Evolutionary conservation across 2,888 invertebrate genomes (phyloP).

Genomic region (Ophion ellenae): DNA sequence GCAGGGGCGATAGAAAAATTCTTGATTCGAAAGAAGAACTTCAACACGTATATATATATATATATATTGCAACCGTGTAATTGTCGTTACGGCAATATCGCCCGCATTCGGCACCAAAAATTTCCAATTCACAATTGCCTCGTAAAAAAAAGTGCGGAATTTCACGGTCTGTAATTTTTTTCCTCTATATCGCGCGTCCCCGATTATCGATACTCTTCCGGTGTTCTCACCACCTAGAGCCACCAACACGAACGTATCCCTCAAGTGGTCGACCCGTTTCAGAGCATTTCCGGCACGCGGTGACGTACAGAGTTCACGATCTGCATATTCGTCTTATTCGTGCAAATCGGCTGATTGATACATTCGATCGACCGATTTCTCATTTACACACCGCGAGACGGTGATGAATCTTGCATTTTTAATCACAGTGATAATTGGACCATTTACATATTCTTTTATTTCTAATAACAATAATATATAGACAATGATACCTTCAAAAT

Average conservation of each 20-base stretch:
- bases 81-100: background rate
- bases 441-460: too few relatives aligned
- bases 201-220: slow-evolving; percentile 54
- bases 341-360: too few relatives aligned
- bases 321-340: too few relatives aligned
- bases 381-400: too few relatives aligned
- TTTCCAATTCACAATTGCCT: slow-evolving; percentile 31
- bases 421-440: too few relatives aligned
- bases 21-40: background rate
- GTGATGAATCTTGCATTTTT: too few relatives aligned
- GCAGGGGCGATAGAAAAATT: background rate
- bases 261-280: slow-evolving; percentile 10
- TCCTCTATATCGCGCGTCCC: background rate
- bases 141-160: slow-evolving; percentile 32
- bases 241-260: slow-evolving; percentile 28
- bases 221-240: slow-evolving; percentile 45
- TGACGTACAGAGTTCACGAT: too few relatives aligned
- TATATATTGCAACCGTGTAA: background rate
- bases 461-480: too few relatives aligned
- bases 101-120: slow-evolving; percentile 32
- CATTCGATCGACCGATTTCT: too few relatives aligned
- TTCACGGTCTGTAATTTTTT: slow-evolving; percentile 42
- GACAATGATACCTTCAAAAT: too few relatives aligned
- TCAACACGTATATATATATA: background rate
- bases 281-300: slow-evolving; percentile 44